Evolutionary conservation across 2,113 vertebrate species (phyloP).

Genomic region (Leucosticte australis): DNA sequence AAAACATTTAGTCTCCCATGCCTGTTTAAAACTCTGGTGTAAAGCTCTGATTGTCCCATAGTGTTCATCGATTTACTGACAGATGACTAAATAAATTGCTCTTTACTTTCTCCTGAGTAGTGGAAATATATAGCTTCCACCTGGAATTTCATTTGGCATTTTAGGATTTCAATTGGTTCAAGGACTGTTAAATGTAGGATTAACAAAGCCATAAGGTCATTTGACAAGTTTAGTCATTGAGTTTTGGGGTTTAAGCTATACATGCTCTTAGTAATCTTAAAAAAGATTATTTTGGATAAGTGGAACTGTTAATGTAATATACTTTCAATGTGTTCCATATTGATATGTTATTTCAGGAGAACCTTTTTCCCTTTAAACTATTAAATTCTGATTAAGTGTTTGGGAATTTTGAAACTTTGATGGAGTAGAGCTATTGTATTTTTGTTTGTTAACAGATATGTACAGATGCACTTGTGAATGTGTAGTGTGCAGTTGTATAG

Average conservation of each 20-base stretch:
- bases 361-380: background rate
- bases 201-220: background rate
- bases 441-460: background rate
- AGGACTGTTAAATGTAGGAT: background rate
- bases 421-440: background rate
- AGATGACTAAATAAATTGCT: background rate
- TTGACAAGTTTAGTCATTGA: background rate
- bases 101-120: background rate
- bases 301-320: background rate
- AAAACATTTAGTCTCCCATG: background rate
- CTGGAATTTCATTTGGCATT: background rate
- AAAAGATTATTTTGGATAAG: background rate
- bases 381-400: background rate
- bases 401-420: background rate
- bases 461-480: background rate
- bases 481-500: background rate
- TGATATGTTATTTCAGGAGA: background rate
- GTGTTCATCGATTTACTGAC: background rate
- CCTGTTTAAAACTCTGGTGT: background rate
- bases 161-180: background rate
- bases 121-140: background rate
- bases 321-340: background rate
- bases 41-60: background rate
- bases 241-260: background rate
- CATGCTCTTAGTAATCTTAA: background rate